Conservation (phyloP, 2,888 invertebrate genomes). For the Corythucha ciliata region DNA sequence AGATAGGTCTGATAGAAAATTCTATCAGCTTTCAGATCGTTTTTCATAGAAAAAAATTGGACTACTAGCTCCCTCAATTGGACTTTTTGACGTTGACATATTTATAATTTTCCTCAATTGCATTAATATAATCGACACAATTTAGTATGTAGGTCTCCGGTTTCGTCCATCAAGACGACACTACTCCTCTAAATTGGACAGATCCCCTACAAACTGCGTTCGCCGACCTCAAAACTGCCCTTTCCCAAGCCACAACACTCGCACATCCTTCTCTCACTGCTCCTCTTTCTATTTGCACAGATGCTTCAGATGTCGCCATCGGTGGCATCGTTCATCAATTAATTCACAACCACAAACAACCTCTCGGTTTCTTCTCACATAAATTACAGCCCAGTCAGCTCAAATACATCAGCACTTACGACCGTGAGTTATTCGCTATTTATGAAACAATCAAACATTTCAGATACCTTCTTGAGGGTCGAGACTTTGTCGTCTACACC, state of each 20-base stretch:
- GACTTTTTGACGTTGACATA: too few species aligned
- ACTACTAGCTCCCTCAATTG: too few species aligned
- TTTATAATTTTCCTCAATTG: too few species aligned
- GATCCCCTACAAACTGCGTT: conserved; percentile 2
- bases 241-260: conserved; percentile 40
- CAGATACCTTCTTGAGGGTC: conserved; percentile 3
- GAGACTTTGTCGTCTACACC: conserved; percentile 3
- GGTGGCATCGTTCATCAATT: conserved; percentile 19
- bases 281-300: conserved; percentile 1
- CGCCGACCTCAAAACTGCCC: conserved; percentile 25
- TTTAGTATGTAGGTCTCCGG: too few species aligned
- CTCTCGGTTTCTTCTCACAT: conserved; percentile 32
- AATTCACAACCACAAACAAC: conserved; percentile 21
- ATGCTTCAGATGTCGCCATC: conserved; percentile 14
- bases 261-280: conserved; percentile 39
- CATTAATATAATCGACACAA: too few species aligned
- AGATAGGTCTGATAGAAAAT: too few species aligned
- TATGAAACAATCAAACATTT: conserved; percentile 35
- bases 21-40: too few species aligned
- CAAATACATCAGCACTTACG: conserved; percentile 37
- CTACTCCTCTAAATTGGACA: conserved; percentile 10
- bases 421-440: conserved; percentile 39
- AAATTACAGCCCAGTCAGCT: conserved; percentile 35
- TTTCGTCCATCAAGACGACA: too few species aligned
- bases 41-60: too few species aligned